Base-by-base conservation (phyloP, 30 jellyfish, hydroid and myxozoan genomes). In the Nemopilema nomurai region DNA sequence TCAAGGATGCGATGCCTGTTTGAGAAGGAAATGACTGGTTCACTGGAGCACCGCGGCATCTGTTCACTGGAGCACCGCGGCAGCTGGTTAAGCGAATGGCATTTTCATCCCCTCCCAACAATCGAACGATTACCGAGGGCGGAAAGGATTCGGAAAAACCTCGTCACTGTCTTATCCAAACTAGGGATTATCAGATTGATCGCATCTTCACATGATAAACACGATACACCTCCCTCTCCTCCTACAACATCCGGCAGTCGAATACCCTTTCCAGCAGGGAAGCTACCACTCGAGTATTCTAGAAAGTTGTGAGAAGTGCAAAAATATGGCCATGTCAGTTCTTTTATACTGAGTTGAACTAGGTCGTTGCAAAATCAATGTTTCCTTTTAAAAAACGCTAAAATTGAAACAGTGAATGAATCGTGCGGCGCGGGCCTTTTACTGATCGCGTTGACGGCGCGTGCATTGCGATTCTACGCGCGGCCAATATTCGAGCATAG, bases 131-230 rank as follows among this genome's bases (percentile, higher is more conserved):
- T 67, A 67, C 33, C 17, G 32, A 23, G 32, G 1, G 30, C 76
- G 76, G 76, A 67, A n/a, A 32, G 22, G 76, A 23, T 23, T 23
- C 21, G 76, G 33, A 29, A 67, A n/a, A 67, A 19, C 52, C 33
- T 67, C n/a, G 33, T 67, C 32, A 32, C 76, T 18, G 21, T 67
- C 33, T 67, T 19, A 23, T 32, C 51, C 17, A 0, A 67, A 28
- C 33, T 23, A 28, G 1, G 76, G 76, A 67, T 67, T 24, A 67
- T n/a, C 51, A n/a, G 76, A 67, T 20, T 21, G 33, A 67, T 67
- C 27, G 30, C 76, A 28, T 67, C 33, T 32, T 32, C 33, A 22
- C 20, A 67, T 67, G 76, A 67, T 32, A 67, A 23, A 67, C 76
- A 23, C 76, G 76, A 67, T 21, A 29, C 28, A 16, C 28, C 0